Evolutionary conservation across 2,113 vertebrate species (phyloP).

Genomic region (Rhinogobius similis): DNA sequence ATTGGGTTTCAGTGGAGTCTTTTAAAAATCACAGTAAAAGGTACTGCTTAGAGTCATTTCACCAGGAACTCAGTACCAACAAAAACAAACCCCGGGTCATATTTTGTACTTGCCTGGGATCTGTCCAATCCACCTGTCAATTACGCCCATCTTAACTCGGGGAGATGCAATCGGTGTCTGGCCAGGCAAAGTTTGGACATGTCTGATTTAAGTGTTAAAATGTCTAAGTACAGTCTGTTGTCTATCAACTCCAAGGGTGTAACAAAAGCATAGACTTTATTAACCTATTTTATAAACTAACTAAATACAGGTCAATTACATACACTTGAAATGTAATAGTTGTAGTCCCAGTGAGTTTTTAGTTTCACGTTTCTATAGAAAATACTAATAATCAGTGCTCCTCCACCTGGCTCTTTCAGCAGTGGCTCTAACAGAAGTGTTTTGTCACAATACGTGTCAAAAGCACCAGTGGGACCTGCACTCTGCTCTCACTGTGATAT

Average conservation of each 20-base stretch:
- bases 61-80: too few species aligned
- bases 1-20: too few species aligned
- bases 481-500: constrained; percentile 17
- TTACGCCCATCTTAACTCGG: too few species aligned
- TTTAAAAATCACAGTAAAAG: too few species aligned
- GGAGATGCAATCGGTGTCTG: too few species aligned
- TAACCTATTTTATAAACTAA: background rate
- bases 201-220: background rate
- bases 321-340: background rate
- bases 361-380: constrained; percentile 10
- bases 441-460: constrained; percentile 63
- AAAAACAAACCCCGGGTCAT: too few species aligned
- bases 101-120: too few species aligned
- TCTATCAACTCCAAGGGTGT: background rate
- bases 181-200: too few species aligned
- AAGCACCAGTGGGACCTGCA: constrained; percentile 54
- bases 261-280: background rate
- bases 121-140: too few species aligned
- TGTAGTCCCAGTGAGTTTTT: background rate
- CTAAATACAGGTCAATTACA: too few species aligned
- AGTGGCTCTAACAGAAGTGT: constrained; percentile 70
- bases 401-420: constrained; percentile 48
- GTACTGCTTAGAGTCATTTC: too few species aligned
- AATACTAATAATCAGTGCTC: constrained; percentile 23
- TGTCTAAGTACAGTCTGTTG: background rate